These are phyloP conservation scores for Gymnopithys bicolor DNA, from an alignment of 2,797 vertebrate species.

Conservation along the genomic window DNA sequence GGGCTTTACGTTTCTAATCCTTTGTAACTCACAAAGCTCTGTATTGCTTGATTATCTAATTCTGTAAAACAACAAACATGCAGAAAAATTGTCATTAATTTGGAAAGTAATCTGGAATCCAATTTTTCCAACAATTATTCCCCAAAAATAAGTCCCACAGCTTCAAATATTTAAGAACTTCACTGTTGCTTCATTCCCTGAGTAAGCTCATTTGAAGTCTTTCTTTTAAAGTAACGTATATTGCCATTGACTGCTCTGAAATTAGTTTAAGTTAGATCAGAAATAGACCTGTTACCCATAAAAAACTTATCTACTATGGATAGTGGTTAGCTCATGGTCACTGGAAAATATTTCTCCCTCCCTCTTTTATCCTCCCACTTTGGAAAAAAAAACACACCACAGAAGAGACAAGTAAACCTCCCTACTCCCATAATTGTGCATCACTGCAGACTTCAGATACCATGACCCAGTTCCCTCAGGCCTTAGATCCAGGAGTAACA, in stretches of 20 bases:
- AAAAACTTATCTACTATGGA: conserved; percentile 1
- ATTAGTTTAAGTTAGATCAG: conserved; percentile 23
- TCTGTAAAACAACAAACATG: not conserved
- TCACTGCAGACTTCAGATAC: not conserved
- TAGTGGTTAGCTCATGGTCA: not conserved
- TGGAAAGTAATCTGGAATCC: conserved; percentile 32
- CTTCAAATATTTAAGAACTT: conserved; percentile 13
- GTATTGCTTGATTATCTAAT: not conserved
- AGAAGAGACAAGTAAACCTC: not conserved
- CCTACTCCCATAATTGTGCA: not conserved
- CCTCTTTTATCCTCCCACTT: not conserved
- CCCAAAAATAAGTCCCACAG: not conserved
- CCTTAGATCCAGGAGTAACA: not conserved
- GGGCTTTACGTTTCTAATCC: not conserved
- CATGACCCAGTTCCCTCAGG: not conserved
- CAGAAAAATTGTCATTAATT: not conserved
- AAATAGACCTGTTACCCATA: conserved; percentile 15
- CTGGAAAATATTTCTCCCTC: not conserved
- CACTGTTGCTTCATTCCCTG: not conserved
- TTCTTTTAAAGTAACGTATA: not conserved
- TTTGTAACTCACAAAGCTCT: not conserved
- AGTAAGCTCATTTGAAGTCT: not conserved
- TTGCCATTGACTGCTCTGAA: not conserved
- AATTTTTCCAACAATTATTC: conserved; percentile 2
- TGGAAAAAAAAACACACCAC: not conserved